Evolutionary conservation across 2,113 vertebrate genomes (phyloP).

Genomic region (Scolopax mira): DNA sequence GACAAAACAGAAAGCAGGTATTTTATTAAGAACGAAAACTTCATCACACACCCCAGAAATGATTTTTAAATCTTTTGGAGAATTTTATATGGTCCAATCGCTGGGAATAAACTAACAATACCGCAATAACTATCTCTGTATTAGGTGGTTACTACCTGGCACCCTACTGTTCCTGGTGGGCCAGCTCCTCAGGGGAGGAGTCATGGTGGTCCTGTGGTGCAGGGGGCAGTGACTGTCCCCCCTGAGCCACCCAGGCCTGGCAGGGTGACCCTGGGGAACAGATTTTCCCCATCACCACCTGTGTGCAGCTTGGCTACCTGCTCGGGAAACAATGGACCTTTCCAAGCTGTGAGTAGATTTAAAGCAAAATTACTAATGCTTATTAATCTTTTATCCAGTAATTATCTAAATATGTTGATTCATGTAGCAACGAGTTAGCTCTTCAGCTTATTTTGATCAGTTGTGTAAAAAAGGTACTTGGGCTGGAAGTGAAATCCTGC

Average conservation of each 20-base stretch:
- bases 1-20: neutral
- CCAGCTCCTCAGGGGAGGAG: slow-evolving; percentile 69
- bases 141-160: neutral
- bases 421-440: neutral
- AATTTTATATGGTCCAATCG: neutral
- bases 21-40: neutral
- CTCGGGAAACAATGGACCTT: slow-evolving; percentile 44
- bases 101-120: neutral
- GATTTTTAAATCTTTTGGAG: neutral
- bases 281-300: slow-evolving; percentile 29
- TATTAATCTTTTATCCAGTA: neutral
- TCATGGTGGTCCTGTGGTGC: slow-evolving; percentile 49
- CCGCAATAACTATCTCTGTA: neutral
- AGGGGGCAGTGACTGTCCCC: slow-evolving; percentile 61
- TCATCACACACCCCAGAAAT: neutral
- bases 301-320: slow-evolving; percentile 59
- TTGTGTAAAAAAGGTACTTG: neutral
- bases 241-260: slow-evolving; percentile 69
- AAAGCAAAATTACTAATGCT: neutral
- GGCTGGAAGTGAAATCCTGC: neutral
- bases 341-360: slow-evolving; percentile 64
- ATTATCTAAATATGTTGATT: neutral
- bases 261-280: slow-evolving; percentile 62
- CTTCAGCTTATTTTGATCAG: neutral
- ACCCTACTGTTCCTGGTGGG: slow-evolving; percentile 33